These are phyloP conservation scores for Dicyrtomina minuta DNA, from an alignment of 2,888 invertebrate genomes.

Conservation along the genomic window DNA sequence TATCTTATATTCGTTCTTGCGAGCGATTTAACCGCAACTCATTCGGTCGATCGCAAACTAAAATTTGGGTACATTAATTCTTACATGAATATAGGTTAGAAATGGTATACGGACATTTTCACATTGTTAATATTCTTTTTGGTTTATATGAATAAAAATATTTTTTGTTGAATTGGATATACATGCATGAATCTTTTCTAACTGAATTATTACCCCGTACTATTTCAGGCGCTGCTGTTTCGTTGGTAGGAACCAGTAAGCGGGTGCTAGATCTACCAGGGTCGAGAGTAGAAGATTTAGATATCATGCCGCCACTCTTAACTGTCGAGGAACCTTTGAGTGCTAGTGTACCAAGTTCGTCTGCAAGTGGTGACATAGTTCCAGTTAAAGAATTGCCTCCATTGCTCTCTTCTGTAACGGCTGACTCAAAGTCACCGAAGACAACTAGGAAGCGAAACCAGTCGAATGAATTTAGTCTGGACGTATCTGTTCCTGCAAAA, in stretches of 20 bases:
- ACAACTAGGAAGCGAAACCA: slow-evolving; percentile 17
- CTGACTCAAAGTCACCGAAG: slow-evolving; percentile 10
- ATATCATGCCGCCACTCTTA: slow-evolving; percentile 29
- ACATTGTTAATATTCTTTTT: not conserved
- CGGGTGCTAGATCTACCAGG: not conserved
- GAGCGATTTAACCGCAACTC: too few species aligned
- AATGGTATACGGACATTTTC: not conserved
- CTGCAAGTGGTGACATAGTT: not conserved
- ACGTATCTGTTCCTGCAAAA: slow-evolving; percentile 3
- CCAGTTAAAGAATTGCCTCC: slow-evolving; percentile 21
- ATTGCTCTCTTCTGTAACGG: not conserved
- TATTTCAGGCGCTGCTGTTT: not conserved
- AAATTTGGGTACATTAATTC: not conserved
- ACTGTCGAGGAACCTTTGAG: slow-evolving; percentile 22
- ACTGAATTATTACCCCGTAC: not conserved
- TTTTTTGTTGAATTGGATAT: not conserved
- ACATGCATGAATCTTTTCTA: not conserved
- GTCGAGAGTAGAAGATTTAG: slow-evolving; percentile 6
- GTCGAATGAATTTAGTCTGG: not conserved
- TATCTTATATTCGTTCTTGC: not conserved
- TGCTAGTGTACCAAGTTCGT: not conserved
- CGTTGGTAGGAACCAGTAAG: not conserved
- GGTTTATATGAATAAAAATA: not conserved
- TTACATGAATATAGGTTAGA: not conserved
- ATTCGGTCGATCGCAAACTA: too few species aligned